These are phyloP conservation scores for Melozone crissalis DNA, from an alignment of 2,113 vertebrate species.

Conservation along the genomic window DNA sequence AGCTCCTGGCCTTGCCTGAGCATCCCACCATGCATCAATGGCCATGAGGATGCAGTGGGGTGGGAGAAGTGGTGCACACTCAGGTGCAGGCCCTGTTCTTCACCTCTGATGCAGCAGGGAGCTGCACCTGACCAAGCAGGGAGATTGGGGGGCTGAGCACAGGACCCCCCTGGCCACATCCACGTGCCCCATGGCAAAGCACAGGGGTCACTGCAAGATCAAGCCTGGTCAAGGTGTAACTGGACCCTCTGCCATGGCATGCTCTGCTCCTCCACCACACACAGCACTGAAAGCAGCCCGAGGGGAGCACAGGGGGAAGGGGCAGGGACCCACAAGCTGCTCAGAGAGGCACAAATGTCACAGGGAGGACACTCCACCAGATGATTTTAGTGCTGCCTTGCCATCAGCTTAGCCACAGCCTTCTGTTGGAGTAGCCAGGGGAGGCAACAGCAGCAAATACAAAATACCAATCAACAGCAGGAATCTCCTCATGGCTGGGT, in stretches of 20 bases:
- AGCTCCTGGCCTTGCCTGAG: not conserved
- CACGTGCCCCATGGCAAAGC: not conserved
- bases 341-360: not conserved
- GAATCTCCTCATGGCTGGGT: not conserved
- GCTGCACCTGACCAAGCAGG: not conserved
- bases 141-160: not conserved
- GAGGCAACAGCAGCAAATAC: accelerated
- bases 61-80: not conserved
- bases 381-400: not conserved
- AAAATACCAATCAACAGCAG: not conserved
- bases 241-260: not conserved
- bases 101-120: not conserved
- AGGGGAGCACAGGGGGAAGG: not conserved
- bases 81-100: not conserved
- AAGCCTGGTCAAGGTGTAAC: not conserved
- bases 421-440: not conserved
- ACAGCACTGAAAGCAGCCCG: not conserved
- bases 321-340: not conserved
- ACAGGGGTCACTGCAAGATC: not conserved
- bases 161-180: not conserved
- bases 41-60: accelerated
- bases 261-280: not conserved
- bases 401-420: not conserved
- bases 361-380: not conserved
- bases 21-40: not conserved